These are phyloP conservation scores for Drosophila paramelanica DNA, from an alignment of 2,888 invertebrate species.

Conservation along the genomic window DNA sequence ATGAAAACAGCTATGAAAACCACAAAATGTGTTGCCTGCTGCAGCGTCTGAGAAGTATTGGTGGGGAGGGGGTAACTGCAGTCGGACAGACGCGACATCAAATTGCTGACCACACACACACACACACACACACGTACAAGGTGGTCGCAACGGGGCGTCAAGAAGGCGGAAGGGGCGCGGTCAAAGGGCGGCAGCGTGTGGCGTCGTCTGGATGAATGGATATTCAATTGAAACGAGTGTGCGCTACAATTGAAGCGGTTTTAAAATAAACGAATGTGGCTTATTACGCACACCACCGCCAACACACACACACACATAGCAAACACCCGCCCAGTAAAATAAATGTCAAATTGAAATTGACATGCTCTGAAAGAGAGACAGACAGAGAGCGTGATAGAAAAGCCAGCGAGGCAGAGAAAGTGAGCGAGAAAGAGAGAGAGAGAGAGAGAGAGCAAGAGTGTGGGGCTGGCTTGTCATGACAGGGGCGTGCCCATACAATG, in stretches of 20 bases:
- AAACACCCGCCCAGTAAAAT: slow-evolving; percentile 55
- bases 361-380: slow-evolving; percentile 59
- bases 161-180: background rate
- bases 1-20: slow-evolving; percentile 78
- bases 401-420: slow-evolving; percentile 7
- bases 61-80: slow-evolving; percentile 9
- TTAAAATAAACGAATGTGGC: slow-evolving; percentile 78
- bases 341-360: slow-evolving; percentile 78
- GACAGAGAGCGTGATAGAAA: background rate
- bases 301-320: slow-evolving; percentile 18
- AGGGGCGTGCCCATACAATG: background rate
- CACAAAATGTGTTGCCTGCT: slow-evolving; percentile 63
- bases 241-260: slow-evolving; percentile 78
- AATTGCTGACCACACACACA: slow-evolving; percentile 67
- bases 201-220: slow-evolving; percentile 57
- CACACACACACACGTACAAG: slow-evolving; percentile 4
- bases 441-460: background rate
- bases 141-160: slow-evolving; percentile 1
- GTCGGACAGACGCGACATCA: slow-evolving; percentile 62
- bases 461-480: no score
- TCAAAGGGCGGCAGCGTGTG: slow-evolving; percentile 2
- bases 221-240: slow-evolving; percentile 69
- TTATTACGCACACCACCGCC: slow-evolving; percentile 59
- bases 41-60: no score
- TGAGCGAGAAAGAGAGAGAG: background rate